Percentiles rank a stretch among this genome's conserved stretches.
Conservation (phyloP, 2,113 vertebrate genomes). For the Tamias sibiricus region DNA sequence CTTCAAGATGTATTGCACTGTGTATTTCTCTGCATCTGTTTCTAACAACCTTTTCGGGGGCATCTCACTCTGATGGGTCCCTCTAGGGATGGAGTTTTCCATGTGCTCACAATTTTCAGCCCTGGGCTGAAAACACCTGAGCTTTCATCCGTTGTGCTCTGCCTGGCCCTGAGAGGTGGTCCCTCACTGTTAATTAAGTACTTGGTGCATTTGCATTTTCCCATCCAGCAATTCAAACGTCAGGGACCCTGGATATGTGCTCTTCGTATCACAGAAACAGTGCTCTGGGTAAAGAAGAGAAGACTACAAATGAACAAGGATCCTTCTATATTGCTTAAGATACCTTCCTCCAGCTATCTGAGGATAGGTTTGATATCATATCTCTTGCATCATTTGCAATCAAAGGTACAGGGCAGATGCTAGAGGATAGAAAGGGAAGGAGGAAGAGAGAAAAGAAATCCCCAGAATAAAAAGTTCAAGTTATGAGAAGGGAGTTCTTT, state of each 20-base stretch:
- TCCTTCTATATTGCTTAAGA: not conserved
- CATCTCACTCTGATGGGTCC: not conserved
- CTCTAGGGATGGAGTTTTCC: no score
- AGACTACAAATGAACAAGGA: not conserved
- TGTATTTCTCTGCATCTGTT: not conserved
- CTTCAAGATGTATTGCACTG: fast-evolving
- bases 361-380: not conserved
- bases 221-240: not conserved
- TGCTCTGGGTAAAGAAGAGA: not conserved
- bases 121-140: not conserved
- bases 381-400: not conserved
- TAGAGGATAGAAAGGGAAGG: not conserved
- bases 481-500: not conserved
- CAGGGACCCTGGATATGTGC: not conserved
- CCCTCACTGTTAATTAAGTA: not conserved
- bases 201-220: not conserved
- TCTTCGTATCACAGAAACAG: not conserved
- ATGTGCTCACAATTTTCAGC: not conserved
- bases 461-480: not conserved
- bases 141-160: not conserved
- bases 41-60: not conserved
- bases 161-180: not conserved
- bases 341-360: not conserved
- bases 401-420: not conserved
- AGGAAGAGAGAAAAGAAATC: not conserved